Evolutionary conservation across 2,113 vertebrate species (phyloP), one percentile per base, ranked within the genome.

Genomic region (Hucho hucho): DNA sequence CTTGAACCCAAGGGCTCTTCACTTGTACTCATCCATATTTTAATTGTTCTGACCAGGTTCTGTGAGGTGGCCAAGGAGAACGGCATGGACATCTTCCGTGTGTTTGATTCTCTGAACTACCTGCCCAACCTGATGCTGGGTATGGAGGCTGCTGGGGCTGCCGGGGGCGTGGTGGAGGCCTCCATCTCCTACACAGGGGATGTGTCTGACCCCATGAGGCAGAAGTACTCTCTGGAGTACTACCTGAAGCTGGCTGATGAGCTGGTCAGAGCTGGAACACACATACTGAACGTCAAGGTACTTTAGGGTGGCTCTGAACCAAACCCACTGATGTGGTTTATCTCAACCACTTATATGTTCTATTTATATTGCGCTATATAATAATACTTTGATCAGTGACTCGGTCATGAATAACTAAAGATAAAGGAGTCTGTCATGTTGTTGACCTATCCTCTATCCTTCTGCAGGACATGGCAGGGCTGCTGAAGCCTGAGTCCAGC

Each of bases 61-160:
- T 98, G 97, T 24, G 94, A 98, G 86, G 95, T 97, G 86, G 97
- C 97, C 25, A 97, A 94, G 81, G 96, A 97, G 89, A 98, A 98
- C 0, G 97, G 97, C 58, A 98, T 98, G 97, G 97, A 98, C 69
- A 92, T 98, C 75, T 98, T 98, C 92, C 93, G 96, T 0, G 92
- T 98, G 12, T 98, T 98, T 0, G 97, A 98, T 68, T 97, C 96
- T 63, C 90, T 98, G 49, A 98, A 98, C 89, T 98, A 97, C 86
- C 22, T 98, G 24, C 97, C 97, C 20, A 98, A 98, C 89, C 95
- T 98, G 93, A 79, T 97, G 69, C 90, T 98, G 90, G 97, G 97
- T 7, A 96, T 97, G 96, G 97, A 98, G 86, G 97, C 97, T 0
- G 96, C 92, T 0, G 96, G 97, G 0, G 70, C 75, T 0, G 97